Base-by-base conservation (phyloP, 2,113 vertebrate genomes). In the Gallinago paraguaiae region DNA sequence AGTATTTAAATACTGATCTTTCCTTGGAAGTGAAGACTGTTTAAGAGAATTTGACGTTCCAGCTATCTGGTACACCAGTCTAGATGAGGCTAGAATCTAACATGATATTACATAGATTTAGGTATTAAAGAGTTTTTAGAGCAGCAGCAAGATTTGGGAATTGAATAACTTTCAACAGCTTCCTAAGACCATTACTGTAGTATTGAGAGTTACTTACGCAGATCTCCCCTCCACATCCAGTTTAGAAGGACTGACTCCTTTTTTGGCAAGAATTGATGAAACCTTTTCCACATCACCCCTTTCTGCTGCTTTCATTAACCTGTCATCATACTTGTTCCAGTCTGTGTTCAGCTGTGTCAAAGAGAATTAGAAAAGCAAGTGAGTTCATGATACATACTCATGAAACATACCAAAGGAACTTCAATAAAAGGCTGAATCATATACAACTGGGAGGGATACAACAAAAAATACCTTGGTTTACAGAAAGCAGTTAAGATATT, bases 291-390 rank as follows among this genome's bases (percentile, higher is more conserved):
- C 99, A 97, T 99, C 99, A 0, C 98, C 98, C 48, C 99, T 98
- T 48, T 99, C 99, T 59, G 99, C 99, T 17, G 99, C 99, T 97
- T 99, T 99, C 99, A 99, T 99, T 90, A 99, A 64, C 97, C 99
- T 98, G 82, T 99, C 99, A 64, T 99, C 99, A 5, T 99, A 99
- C 95, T 99, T 99, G 98, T 97, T 99, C 99, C 99, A 99, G 97
- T 99, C 99, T 46, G 99, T 98, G 94, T 98, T 98, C 97, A 99
- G 97, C 98, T 98, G 93, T 43, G 78, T 20, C 68, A 18, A 22
- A 53, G 27, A 87, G 3, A 60, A 67, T 0, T 3, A 35, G 30
- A 57, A 57, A 2, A 43, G 57, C 6, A 48, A 37, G 33, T 31
- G 43, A 89, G 65, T 23, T 54, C 2, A 5, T 3, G 33, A 77